Evolutionary conservation across 2,113 vertebrate species (phyloP).

Genomic region (Mixornis gularis): DNA sequence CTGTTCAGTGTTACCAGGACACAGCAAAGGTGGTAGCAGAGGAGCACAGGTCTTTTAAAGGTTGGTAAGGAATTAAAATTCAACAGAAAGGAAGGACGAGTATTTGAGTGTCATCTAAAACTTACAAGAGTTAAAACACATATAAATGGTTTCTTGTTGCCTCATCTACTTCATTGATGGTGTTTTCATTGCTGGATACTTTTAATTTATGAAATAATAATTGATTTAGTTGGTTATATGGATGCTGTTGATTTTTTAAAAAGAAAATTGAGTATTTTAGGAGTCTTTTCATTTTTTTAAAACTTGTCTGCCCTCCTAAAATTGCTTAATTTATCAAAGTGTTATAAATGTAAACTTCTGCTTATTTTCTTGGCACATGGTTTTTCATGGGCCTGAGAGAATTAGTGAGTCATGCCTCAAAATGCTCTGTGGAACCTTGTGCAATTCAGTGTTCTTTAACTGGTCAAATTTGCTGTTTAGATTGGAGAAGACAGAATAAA

Average conservation of each 20-base stretch:
- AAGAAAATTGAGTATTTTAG: neutral
- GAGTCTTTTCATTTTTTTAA: neutral
- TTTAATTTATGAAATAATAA: neutral
- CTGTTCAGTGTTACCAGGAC: neutral
- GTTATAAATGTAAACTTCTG: neutral
- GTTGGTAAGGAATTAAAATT: neutral
- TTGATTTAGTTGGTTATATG: neutral
- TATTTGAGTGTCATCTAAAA: neutral
- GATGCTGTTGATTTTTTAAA: neutral
- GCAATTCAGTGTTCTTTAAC: neutral
- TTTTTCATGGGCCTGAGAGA: neutral
- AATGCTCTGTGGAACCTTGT: neutral
- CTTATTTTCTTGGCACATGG: neutral
- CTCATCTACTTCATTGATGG: neutral
- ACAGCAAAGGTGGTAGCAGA: neutral
- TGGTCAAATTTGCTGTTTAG: neutral
- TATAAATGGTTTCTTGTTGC: neutral
- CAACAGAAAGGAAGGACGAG: neutral
- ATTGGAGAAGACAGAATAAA: neutral
- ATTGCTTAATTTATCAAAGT: neutral
- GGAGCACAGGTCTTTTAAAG: neutral
- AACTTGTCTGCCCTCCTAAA: neutral
- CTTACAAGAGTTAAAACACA: neutral
- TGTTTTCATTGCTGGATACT: neutral
- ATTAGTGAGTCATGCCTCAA: neutral